phyloP scores from a whole-genome alignment of 2,797 vertebrate species.

The Danio tinwini region DNA sequence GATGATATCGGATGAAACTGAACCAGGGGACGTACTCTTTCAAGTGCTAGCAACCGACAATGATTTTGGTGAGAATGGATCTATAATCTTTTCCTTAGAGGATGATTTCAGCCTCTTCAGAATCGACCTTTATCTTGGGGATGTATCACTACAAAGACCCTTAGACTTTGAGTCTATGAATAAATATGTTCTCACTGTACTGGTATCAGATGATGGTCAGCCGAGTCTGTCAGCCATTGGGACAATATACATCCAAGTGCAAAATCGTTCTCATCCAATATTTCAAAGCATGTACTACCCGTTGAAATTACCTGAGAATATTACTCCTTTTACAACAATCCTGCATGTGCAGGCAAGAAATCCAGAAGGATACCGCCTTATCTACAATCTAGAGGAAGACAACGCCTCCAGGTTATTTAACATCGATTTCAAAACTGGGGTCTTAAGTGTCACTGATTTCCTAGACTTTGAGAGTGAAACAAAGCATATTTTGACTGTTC shows the following conservation, averaged over 20 bases:
- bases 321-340: constrained; percentile 89
- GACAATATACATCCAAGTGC: constrained; percentile 86
- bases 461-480: constrained; percentile 89
- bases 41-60: constrained; percentile 88
- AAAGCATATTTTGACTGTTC: constrained; percentile 85
- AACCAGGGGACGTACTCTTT: constrained; percentile 93
- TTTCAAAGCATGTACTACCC: constrained; percentile 93
- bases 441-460: constrained; percentile 85
- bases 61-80: constrained; percentile 87
- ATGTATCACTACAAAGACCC: constrained; percentile 90
- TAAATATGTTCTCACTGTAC: constrained; percentile 87
- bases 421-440: constrained; percentile 94
- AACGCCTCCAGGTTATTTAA: constrained; percentile 86
- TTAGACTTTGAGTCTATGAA: constrained; percentile 91
- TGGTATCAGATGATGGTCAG: constrained; percentile 85
- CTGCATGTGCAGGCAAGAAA: constrained; percentile 95
- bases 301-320: constrained; percentile 91
- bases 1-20: constrained; percentile 86
- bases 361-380: constrained; percentile 92
- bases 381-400: constrained; percentile 93
- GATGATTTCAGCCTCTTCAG: constrained; percentile 89
- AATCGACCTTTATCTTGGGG: constrained; percentile 90
- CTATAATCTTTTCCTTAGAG: constrained; percentile 83
- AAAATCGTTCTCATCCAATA: constrained; percentile 92
- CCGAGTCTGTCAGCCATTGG: constrained; percentile 79